Conservation (phyloP, 2,797 vertebrate species). For the Lepilemur septentrionalis region DNA sequence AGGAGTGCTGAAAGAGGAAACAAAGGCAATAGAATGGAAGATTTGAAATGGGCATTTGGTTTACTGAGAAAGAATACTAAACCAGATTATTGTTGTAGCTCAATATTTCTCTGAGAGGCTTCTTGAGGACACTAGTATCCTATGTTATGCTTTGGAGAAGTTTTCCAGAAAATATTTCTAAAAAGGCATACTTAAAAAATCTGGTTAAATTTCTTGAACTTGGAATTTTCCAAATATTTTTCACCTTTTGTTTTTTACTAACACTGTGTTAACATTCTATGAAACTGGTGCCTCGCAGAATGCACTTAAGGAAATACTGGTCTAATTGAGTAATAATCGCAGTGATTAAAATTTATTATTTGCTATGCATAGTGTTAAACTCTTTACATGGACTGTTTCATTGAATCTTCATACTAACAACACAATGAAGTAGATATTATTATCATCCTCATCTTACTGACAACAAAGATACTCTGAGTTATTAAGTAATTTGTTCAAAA, state of each 20-base stretch:
- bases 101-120: neutral
- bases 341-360: neutral
- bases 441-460: neutral
- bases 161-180: slow-evolving; percentile 1
- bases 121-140: neutral
- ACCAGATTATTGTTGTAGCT: neutral
- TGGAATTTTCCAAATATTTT: slow-evolving; percentile 5
- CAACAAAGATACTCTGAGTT: neutral
- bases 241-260: neutral
- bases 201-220: neutral
- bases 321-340: neutral
- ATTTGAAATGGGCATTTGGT: neutral
- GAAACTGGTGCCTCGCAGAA: neutral
- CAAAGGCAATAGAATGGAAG: neutral
- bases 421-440: neutral
- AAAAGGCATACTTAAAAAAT: neutral
- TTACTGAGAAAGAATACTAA: neutral
- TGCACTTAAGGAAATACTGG: neutral
- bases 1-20: neutral
- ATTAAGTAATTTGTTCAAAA: neutral
- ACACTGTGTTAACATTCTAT: neutral
- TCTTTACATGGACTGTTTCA: neutral
- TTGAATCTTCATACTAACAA: neutral
- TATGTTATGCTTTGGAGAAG: neutral
- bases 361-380: neutral